These are phyloP conservation scores for Chinchilla lanigera DNA, from an alignment of 2,113 vertebrate genomes.

Conservation along the genomic window DNA sequence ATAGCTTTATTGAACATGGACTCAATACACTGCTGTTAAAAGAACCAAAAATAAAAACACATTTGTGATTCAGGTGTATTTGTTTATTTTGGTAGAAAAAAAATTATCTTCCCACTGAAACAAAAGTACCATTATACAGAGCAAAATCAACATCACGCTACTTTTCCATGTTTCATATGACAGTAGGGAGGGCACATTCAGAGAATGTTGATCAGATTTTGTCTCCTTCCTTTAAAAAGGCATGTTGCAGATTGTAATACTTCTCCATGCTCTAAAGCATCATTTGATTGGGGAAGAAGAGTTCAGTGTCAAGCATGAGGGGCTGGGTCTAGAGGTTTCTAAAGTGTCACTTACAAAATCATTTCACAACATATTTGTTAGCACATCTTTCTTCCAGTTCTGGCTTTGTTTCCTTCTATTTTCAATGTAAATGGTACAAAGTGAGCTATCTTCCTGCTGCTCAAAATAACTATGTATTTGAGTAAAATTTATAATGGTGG, in stretches of 20 bases:
- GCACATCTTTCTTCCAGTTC: constrained; percentile 67
- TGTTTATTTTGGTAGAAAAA: constrained; percentile 78
- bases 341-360: constrained; percentile 69
- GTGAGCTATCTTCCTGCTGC: constrained; percentile 71
- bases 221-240: constrained; percentile 72
- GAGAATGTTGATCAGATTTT: constrained; percentile 60
- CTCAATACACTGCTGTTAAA: not conserved
- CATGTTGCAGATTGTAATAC: constrained; percentile 71
- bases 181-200: constrained; percentile 72
- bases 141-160: constrained; percentile 77
- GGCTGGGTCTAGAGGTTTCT: not conserved
- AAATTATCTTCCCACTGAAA: constrained; percentile 74
- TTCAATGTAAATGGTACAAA: constrained; percentile 73
- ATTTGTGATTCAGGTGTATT: constrained; percentile 82
- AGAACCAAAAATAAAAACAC: not conserved
- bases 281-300: constrained; percentile 62
- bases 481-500: constrained; percentile 85
- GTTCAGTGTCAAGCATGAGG: not conserved
- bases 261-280: constrained; percentile 67
- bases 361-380: constrained; percentile 73
- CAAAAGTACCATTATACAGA: constrained; percentile 81
- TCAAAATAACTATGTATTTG: constrained; percentile 86
- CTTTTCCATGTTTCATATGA: constrained; percentile 67
- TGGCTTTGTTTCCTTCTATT: constrained; percentile 82
- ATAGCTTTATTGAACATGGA: not conserved